phyloP scores from a whole-genome alignment of 53 echinoderm and acorn worm genomes.

The Stichopus horrens region DNA sequence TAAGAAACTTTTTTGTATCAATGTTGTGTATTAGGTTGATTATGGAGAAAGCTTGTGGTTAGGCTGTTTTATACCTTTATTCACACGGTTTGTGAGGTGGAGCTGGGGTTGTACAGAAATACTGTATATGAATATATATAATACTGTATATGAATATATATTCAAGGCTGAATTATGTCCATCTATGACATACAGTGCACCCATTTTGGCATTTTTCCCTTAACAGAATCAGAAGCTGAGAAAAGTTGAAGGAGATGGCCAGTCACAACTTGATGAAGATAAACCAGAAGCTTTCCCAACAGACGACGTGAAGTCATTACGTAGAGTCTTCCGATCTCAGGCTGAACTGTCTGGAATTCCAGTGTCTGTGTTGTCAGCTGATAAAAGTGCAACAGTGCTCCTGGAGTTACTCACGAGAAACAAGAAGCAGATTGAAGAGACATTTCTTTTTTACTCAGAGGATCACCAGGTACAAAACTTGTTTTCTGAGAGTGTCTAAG shows the following conservation, averaged over 20 bases:
- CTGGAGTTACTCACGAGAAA: background rate
- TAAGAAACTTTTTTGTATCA: no score
- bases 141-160: no score
- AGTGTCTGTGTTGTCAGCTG: constrained; percentile 21
- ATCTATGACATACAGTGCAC: no score
- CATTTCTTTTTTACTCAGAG: background rate
- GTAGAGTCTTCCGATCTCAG: background rate
- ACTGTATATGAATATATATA: no score
- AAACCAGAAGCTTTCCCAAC: no score
- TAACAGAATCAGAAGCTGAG: background rate
- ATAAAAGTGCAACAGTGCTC: background rate
- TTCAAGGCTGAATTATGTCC: no score
- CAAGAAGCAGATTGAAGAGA: background rate
- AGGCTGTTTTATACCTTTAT: no score
- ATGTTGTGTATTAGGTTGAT: no score
- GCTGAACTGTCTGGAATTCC: constrained; percentile 21
- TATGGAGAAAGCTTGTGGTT: no score
- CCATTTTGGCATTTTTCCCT: no score
- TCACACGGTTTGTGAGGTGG: no score
- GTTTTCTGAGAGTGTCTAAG: background rate
- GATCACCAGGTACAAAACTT: background rate
- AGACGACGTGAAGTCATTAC: background rate
- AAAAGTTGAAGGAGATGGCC: background rate
- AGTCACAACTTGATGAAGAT: background rate
- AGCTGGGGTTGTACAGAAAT: no score